Conservation (phyloP, 1,140 invertebrate genomes). For the Megathymus violae region DNA sequence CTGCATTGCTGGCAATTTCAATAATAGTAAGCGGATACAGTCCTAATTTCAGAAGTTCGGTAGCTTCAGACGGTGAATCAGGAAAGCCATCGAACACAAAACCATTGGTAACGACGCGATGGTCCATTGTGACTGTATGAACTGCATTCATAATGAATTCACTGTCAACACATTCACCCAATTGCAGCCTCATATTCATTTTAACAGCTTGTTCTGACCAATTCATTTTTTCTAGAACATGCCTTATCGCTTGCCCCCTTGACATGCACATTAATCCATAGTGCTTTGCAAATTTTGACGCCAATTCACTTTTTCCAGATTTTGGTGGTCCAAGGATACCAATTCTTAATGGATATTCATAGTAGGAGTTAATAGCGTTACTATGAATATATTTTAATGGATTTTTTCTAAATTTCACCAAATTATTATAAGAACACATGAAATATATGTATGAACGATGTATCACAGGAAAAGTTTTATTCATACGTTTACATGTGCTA, state of each 20-base stretch:
- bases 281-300: slow-evolving; percentile 75
- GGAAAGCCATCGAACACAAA: slow-evolving; percentile 86
- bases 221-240: slow-evolving; percentile 74
- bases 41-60: slow-evolving; percentile 73
- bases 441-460: slow-evolving; percentile 85
- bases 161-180: slow-evolving; percentile 65
- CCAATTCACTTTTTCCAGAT: slow-evolving; percentile 91
- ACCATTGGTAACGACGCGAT: slow-evolving; percentile 76
- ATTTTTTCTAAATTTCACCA: slow-evolving; percentile 79
- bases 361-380: slow-evolving; percentile 63
- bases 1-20: slow-evolving; percentile 70
- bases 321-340: slow-evolving; percentile 93
- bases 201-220: slow-evolving; percentile 75
- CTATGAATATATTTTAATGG: slow-evolving; percentile 82
- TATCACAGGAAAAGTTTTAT: slow-evolving; percentile 80
- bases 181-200: slow-evolving; percentile 62
- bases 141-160: slow-evolving; percentile 79
- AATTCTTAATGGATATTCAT: slow-evolving; percentile 86
- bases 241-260: slow-evolving; percentile 77
- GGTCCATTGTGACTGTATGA: slow-evolving; percentile 77
- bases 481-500: slow-evolving; percentile 65
- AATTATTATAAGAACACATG: slow-evolving; percentile 74
- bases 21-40: slow-evolving; percentile 84
- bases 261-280: slow-evolving; percentile 82
- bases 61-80: slow-evolving; percentile 70